Evolutionary conservation across 2,113 vertebrate species (phyloP).

Genomic region (Trogon surrucura): DNA sequence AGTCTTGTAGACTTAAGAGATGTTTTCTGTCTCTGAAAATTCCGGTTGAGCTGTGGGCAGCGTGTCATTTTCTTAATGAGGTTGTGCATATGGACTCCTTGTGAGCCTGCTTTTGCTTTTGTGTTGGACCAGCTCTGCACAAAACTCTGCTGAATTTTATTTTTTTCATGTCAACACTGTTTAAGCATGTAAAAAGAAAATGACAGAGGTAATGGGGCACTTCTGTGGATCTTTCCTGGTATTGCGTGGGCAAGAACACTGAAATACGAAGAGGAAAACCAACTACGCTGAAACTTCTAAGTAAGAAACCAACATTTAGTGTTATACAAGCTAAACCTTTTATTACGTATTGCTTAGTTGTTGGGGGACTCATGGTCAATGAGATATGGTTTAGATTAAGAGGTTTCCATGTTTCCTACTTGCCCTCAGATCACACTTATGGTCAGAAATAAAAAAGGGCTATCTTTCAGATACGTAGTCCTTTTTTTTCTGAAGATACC

Average conservation of each 20-base stretch:
- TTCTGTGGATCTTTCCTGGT: neutral
- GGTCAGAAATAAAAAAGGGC: neutral
- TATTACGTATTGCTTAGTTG: neutral
- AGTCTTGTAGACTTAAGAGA: neutral
- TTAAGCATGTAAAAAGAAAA: neutral
- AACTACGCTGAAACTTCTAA: neutral
- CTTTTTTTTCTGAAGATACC: neutral
- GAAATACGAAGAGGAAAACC: neutral
- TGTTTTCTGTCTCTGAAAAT: neutral
- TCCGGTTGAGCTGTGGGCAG: neutral
- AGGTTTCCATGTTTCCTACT: neutral
- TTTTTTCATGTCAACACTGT: rapidly evolving
- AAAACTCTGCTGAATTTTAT: neutral
- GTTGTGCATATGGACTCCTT: neutral
- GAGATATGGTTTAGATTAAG: neutral
- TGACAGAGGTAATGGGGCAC: neutral
- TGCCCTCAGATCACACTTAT: neutral
- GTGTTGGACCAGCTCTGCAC: neutral
- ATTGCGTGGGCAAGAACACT: neutral
- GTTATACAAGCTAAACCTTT: neutral
- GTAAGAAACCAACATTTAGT: neutral
- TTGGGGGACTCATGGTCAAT: neutral
- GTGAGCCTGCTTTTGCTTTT: neutral
- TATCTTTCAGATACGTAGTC: neutral
- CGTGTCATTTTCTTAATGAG: neutral